Percentiles rank a stretch among this genome's conserved stretches.
Conservation (phyloP, 2,888 invertebrate genomes). For the Dyspetes luteomarginatus region DNA sequence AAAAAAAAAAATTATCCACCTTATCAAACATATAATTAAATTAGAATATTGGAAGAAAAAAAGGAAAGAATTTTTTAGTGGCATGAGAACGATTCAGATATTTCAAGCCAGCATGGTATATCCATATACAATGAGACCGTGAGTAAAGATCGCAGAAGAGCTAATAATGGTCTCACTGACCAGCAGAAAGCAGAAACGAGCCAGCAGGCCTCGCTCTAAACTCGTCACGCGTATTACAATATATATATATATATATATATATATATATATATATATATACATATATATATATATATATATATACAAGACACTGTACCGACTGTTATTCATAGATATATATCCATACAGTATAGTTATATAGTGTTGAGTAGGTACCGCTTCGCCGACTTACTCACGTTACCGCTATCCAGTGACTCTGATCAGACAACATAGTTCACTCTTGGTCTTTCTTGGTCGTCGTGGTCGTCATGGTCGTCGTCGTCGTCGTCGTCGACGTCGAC, state of each 20-base stretch:
- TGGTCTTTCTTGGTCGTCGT: not conserved
- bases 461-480: constrained; percentile 9
- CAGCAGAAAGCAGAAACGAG: constrained; percentile 29
- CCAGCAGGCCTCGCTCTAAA: constrained; percentile 33
- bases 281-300: not conserved
- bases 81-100: constrained; percentile 38
- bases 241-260: not conserved
- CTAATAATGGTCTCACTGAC: constrained; percentile 48
- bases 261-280: not conserved
- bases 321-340: not conserved
- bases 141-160: constrained; percentile 38
- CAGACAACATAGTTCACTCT: constrained; percentile 56
- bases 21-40: too few relatives aligned
- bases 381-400: constrained; percentile 78
- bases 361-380: constrained; percentile 29
- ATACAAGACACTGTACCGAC: too few relatives aligned
- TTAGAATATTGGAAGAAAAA: constrained; percentile 13
- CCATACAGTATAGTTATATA: constrained; percentile 8
- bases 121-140: not conserved
- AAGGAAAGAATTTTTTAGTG: constrained; percentile 45
- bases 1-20: too few relatives aligned
- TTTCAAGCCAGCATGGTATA: constrained; percentile 14
- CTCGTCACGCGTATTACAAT: constrained; percentile 6
- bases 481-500: constrained; percentile 24
- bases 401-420: constrained; percentile 74